phyloP scores from a whole-genome alignment of 2,888 invertebrate species.

The Epinotia demarniana region DNA sequence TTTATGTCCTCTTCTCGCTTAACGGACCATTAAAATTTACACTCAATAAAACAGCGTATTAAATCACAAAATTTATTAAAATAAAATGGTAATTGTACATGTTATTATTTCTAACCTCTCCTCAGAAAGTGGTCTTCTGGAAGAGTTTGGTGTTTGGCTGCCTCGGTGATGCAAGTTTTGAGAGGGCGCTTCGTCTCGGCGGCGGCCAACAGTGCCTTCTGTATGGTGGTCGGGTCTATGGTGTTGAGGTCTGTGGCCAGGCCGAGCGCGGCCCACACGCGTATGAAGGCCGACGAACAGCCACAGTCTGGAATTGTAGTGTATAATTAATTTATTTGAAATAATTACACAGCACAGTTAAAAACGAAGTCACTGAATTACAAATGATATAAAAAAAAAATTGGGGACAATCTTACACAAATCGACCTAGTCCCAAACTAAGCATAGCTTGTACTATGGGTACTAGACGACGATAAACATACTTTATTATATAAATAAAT shows the following conservation, averaged over 20 bases:
- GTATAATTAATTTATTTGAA: too few species aligned
- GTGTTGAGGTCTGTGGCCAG: conserved; percentile 87
- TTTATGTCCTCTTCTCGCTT: too few species aligned
- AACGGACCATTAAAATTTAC: neutral
- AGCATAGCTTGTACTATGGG: too few species aligned
- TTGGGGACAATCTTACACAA: too few species aligned
- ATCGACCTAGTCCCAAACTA: too few species aligned
- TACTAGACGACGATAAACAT: too few species aligned
- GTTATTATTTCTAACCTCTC: conserved; percentile 54
- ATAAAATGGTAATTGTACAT: neutral
- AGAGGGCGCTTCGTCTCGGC: conserved; percentile 84
- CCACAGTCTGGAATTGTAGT: conserved; percentile 77
- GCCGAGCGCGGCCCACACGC: conserved; percentile 88
- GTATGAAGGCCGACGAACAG: conserved; percentile 87
- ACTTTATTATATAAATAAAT: too few species aligned
- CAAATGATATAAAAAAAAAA: too few species aligned
- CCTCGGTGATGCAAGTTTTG: conserved; percentile 83
- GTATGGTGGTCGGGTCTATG: conserved; percentile 85
- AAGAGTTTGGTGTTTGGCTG: conserved; percentile 68
- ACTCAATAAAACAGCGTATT: neutral
- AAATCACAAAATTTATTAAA: conserved; percentile 8
- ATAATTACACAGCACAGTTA: too few species aligned
- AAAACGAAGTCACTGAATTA: too few species aligned
- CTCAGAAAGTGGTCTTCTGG: conserved; percentile 81
- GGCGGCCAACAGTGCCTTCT: conserved; percentile 85